Conservation (phyloP, 2,113 vertebrate species). For the Jaculus jaculus region DNA sequence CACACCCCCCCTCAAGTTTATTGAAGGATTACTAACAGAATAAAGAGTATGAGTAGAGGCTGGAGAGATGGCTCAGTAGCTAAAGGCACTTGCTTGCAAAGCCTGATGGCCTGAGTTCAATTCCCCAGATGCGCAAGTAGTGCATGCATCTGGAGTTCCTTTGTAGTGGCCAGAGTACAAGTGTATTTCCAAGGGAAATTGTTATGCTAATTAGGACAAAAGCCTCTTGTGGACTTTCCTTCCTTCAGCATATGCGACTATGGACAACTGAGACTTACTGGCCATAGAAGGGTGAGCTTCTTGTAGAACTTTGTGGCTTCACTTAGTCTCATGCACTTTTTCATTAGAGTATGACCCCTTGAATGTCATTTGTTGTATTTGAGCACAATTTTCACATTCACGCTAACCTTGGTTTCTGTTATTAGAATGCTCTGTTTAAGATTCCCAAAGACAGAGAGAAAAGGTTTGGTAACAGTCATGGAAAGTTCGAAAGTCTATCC, state of each 20-base stretch:
- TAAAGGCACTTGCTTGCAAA: too few species aligned
- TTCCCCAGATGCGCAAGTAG: too few species aligned
- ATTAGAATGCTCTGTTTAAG: conserved; percentile 47
- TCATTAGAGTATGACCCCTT: conserved; percentile 26
- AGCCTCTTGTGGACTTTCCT: conserved; percentile 3
- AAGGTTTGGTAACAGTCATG: neutral
- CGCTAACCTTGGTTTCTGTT: conserved; percentile 8
- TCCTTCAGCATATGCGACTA: neutral
- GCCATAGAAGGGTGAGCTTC: neutral
- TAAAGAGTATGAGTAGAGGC: neutral
- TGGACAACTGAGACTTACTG: neutral
- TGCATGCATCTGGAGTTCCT: too few species aligned
- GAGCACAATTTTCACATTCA: conserved; percentile 1
- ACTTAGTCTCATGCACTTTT: neutral
- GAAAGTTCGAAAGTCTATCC: neutral
- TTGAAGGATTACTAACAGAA: conserved; percentile 6
- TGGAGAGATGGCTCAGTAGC: too few species aligned
- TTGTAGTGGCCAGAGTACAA: too few species aligned
- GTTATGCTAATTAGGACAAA: conserved; percentile 33
- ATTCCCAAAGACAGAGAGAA: neutral
- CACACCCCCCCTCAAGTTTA: neutral
- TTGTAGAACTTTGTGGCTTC: neutral
- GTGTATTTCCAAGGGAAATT: neutral
- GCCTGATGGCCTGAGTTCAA: too few species aligned
- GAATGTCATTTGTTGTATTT: conserved; percentile 2